These are phyloP conservation scores for Dryocosmus kuriphilus DNA, from an alignment of 2,888 invertebrate species.

Conservation along the genomic window DNA sequence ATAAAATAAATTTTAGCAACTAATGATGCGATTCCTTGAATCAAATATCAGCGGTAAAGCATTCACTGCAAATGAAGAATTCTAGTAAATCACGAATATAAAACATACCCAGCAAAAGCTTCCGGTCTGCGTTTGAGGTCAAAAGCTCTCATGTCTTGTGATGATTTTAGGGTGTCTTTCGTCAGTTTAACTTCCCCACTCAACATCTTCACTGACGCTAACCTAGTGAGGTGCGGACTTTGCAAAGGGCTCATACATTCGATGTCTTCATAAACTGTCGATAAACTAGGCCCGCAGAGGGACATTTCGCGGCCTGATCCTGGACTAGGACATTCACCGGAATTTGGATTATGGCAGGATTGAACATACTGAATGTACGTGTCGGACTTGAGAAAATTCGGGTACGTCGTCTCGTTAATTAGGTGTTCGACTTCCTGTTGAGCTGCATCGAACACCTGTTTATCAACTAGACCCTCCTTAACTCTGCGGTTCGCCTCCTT, in stretches of 20 bases:
- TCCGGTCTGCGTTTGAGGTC: slow-evolving; percentile 84
- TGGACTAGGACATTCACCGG: slow-evolving; percentile 70
- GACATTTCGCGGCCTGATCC: slow-evolving; percentile 75
- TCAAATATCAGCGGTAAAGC: slow-evolving; percentile 7
- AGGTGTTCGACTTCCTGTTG: slow-evolving; percentile 90
- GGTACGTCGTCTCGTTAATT: slow-evolving; percentile 93
- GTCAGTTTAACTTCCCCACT: slow-evolving; percentile 83
- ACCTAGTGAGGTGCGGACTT: slow-evolving; percentile 65
- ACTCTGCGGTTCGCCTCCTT: slow-evolving; percentile 87
- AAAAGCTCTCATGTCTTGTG: slow-evolving; percentile 84
- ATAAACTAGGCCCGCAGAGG: slow-evolving; percentile 82
- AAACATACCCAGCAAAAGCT: slow-evolving; percentile 83
- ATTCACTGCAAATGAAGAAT: slow-evolving; percentile 7
- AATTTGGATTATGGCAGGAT: slow-evolving; percentile 80
- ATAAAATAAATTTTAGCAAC: slow-evolving; percentile 12
- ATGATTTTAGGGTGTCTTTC: slow-evolving; percentile 88
- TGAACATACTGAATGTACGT: slow-evolving; percentile 92
- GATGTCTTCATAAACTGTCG: slow-evolving; percentile 92
- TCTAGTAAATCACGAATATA: slow-evolving; percentile 29
- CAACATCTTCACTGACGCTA: slow-evolving; percentile 74
- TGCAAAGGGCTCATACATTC: slow-evolving; percentile 80
- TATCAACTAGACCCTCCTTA: slow-evolving; percentile 85
- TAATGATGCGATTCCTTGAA: slow-evolving; percentile 41
- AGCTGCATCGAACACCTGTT: slow-evolving; percentile 91
- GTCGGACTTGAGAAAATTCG: slow-evolving; percentile 94